These are phyloP conservation scores for Squalus acanthias DNA, from an alignment of 2,797 vertebrate genomes.

Conservation along the genomic window DNA sequence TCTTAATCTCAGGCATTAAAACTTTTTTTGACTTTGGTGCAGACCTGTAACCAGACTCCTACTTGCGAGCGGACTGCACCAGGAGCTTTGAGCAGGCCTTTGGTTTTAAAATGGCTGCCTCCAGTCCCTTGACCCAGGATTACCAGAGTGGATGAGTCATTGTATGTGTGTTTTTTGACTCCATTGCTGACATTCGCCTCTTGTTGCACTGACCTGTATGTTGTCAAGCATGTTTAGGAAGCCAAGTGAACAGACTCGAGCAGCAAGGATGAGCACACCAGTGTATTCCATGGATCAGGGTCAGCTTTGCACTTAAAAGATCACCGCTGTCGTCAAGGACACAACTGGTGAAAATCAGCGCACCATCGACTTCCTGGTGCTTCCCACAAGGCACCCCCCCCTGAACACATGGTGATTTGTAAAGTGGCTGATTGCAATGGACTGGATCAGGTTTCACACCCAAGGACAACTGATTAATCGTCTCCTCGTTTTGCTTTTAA, in stretches of 20 bases:
- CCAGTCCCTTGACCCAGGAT: background rate
- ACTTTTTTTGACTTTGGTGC: background rate
- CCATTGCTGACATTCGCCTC: background rate
- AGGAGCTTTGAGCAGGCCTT: background rate
- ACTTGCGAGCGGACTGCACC: background rate
- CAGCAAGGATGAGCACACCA: background rate
- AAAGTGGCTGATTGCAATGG: background rate
- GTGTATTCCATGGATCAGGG: background rate
- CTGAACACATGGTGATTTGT: background rate
- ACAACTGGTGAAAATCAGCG: background rate
- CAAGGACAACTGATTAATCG: background rate
- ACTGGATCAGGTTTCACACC: background rate
- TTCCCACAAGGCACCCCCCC: background rate
- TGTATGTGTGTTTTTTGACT: background rate
- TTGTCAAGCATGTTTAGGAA: background rate
- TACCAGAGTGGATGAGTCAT: background rate
- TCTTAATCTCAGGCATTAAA: conserved; percentile 36
- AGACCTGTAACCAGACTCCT: background rate
- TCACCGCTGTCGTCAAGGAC: background rate
- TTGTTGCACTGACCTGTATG: background rate
- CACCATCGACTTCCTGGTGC: background rate
- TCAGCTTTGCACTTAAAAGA: background rate
- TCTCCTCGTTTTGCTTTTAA: background rate
- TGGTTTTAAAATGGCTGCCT: background rate
- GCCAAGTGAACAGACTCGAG: conserved; percentile 1